Conservation (phyloP, 2,797 vertebrate species). For the Dromococcyx pavoninus region DNA sequence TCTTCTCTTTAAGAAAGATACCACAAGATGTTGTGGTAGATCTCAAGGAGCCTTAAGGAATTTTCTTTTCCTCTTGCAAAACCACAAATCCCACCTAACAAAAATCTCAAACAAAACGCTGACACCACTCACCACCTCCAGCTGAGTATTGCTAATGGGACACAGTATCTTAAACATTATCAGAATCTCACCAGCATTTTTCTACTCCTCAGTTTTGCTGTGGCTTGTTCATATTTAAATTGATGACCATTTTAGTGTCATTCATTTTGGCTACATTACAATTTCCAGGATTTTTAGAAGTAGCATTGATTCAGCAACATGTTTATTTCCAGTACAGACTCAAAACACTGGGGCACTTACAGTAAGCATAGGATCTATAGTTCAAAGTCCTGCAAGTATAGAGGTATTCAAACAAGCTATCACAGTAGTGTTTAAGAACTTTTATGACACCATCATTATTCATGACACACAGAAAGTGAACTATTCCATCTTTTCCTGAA, state of each 20-base stretch:
- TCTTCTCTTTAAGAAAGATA: not conserved
- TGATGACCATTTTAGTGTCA: not conserved
- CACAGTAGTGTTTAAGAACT: not conserved
- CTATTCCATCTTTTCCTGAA: not conserved
- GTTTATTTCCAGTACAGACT: not conserved
- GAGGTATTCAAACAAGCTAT: not conserved
- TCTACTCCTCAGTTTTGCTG: not conserved
- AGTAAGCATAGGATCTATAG: not conserved
- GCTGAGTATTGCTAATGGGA: not conserved
- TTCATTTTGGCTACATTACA: not conserved
- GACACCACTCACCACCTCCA: not conserved
- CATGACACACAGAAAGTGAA: not conserved
- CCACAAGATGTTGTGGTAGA: not conserved
- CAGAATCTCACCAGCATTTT: not conserved
- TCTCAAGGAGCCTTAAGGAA: not conserved
- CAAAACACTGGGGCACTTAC: accelerated
- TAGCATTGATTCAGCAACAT: not conserved
- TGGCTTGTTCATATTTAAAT: not conserved
- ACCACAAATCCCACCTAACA: accelerated
- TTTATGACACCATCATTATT: not conserved
- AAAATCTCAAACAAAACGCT: not conserved
- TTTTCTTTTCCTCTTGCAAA: not conserved
- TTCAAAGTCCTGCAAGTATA: not conserved
- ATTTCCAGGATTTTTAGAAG: not conserved
- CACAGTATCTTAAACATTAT: not conserved